Evolutionary conservation across 2,113 vertebrate species (phyloP).

Genomic region (Melanostigma gelatinosum): DNA sequence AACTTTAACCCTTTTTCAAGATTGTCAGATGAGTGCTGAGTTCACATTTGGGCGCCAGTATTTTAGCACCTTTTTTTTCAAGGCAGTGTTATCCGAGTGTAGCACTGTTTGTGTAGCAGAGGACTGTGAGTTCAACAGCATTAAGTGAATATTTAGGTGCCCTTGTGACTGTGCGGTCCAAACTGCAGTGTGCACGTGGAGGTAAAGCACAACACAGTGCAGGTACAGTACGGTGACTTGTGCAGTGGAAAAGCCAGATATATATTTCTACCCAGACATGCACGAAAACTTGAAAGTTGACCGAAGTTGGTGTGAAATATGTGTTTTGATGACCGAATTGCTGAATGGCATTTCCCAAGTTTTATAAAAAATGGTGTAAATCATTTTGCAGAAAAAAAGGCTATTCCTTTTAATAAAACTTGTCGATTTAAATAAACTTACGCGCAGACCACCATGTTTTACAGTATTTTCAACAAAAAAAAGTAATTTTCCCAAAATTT

Average conservation of each 20-base stretch:
- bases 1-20: background rate
- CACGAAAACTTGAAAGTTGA: slow-evolving; percentile 7
- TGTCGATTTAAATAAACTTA: background rate
- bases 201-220: slow-evolving; percentile 1
- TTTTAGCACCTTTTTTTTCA: background rate
- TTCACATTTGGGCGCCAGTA: background rate
- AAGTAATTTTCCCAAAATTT: background rate
- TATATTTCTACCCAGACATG: background rate
- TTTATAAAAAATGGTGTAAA: slow-evolving; percentile 9
- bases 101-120: background rate
- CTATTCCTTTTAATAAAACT: background rate
- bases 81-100: background rate
- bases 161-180: background rate
- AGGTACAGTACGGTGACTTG: slow-evolving; percentile 7
- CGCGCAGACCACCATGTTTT: slow-evolving; percentile 17
- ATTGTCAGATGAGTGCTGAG: background rate
- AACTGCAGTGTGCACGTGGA: background rate
- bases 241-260: slow-evolving; percentile 14
- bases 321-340: slow-evolving; percentile 22
- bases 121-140: background rate
- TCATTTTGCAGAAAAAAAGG: background rate
- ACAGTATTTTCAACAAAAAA: background rate
- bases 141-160: slow-evolving; percentile 1
- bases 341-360: background rate
- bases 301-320: background rate